A percentile compares a stretch with the other conserved stretches of the same genome.
These are phyloP conservation scores for Tridacna crocea DNA, from an alignment of 2,888 invertebrate species.

Conservation along the genomic window DNA sequence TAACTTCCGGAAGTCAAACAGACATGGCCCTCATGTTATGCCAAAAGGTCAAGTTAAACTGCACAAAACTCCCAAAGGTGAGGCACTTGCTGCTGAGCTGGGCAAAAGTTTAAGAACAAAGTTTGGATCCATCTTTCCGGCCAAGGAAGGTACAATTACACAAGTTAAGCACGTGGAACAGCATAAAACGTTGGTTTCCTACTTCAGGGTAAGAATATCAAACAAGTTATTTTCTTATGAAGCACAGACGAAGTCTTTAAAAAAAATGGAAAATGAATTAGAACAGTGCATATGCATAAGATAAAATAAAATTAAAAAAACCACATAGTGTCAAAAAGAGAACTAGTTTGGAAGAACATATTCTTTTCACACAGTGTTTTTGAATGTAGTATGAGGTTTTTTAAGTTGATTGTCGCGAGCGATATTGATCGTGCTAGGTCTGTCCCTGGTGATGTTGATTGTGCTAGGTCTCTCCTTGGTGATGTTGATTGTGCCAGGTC, in stretches of 20 bases:
- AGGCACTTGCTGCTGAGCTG: slow-evolving; percentile 39
- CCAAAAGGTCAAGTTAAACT: slow-evolving; percentile 29
- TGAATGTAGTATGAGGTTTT: too few species aligned
- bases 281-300: too few species aligned
- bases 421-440: too few species aligned
- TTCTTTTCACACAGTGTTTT: background rate
- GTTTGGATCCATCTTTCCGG: slow-evolving; percentile 41
- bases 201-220: slow-evolving; percentile 57
- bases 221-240: too few species aligned
- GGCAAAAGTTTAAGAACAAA: slow-evolving; percentile 56
- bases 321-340: background rate
- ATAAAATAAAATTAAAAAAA: background rate
- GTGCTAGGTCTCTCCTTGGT: too few species aligned
- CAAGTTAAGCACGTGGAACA: slow-evolving; percentile 41
- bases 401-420: too few species aligned
- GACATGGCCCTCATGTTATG: slow-evolving; percentile 38
- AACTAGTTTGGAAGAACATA: background rate
- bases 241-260: too few species aligned
- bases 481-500: too few species aligned
- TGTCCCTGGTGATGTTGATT: too few species aligned
- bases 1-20: slow-evolving; percentile 30
- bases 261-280: too few species aligned
- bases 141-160: slow-evolving; percentile 37
- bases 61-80: slow-evolving; percentile 38
- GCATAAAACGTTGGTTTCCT: slow-evolving; percentile 61